These are phyloP conservation scores for Hofmannophila pseudospretella DNA, from an alignment of 2,888 invertebrate species.

Conservation along the genomic window DNA sequence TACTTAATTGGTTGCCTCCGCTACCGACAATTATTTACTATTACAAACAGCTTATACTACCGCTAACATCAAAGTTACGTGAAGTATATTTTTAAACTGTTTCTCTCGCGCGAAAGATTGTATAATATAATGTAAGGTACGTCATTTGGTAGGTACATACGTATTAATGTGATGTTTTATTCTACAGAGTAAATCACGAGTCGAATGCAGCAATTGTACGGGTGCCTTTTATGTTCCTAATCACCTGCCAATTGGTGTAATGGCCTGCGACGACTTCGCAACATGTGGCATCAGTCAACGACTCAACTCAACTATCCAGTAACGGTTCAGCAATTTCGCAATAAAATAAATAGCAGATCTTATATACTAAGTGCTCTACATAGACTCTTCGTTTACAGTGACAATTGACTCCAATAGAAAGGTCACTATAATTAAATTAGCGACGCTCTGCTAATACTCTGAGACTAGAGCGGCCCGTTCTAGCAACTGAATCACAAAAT, in stretches of 20 bases:
- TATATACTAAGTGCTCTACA: slow-evolving; percentile 1
- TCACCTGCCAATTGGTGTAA: slow-evolving; percentile 44
- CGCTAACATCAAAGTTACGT: slow-evolving; percentile 21
- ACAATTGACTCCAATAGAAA: slow-evolving; percentile 65
- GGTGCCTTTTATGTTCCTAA: slow-evolving; percentile 37
- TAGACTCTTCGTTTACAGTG: slow-evolving; percentile 4
- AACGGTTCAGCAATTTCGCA: slow-evolving; percentile 36
- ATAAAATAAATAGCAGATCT: slow-evolving; percentile 20
- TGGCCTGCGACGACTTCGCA: slow-evolving; percentile 31
- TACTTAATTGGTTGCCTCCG: slow-evolving; percentile 39
- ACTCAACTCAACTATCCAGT: background rate
- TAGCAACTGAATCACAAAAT: slow-evolving; percentile 12
- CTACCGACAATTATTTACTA: slow-evolving; percentile 40
- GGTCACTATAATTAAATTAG: slow-evolving; percentile 65
- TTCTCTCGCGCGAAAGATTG: background rate
- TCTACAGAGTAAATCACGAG: slow-evolving; percentile 22
- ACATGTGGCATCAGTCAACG: slow-evolving; percentile 19
- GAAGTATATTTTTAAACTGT: slow-evolving; percentile 30
- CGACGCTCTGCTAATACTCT: slow-evolving; percentile 36
- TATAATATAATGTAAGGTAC: background rate
- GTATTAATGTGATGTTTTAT: slow-evolving; percentile 15
- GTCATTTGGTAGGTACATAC: slow-evolving; percentile 8
- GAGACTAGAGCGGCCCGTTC: background rate
- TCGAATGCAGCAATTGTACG: slow-evolving; percentile 21
- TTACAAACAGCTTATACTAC: slow-evolving; percentile 28